Conservation (phyloP, 2,797 vertebrate species). For the Gymnothorax javanicus region DNA sequence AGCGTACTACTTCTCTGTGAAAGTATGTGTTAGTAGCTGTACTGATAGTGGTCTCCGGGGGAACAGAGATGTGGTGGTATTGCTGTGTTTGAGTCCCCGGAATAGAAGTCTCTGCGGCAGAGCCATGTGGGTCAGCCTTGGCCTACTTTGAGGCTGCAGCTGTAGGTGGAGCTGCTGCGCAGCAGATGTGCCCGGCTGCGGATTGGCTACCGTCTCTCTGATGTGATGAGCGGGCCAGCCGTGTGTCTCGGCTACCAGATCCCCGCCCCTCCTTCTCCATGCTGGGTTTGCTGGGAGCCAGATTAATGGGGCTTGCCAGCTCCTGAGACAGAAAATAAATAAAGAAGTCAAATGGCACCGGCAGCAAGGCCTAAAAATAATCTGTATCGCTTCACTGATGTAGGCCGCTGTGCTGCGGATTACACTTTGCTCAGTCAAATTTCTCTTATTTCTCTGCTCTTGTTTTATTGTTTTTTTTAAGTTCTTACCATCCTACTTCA, state of each 20-base stretch:
- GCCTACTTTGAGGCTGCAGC: slow-evolving; percentile 53
- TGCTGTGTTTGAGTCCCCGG: background rate
- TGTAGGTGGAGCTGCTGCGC: slow-evolving; percentile 25
- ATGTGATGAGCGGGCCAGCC: background rate
- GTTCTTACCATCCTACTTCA: background rate
- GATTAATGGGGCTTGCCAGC: background rate
- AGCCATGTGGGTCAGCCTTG: slow-evolving; percentile 61
- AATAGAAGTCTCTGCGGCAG: slow-evolving; percentile 33
- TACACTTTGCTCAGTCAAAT: background rate
- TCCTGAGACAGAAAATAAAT: slow-evolving; percentile 1
- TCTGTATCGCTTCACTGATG: background rate
- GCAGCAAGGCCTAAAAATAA: slow-evolving; percentile 7
- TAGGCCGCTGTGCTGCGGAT: background rate
- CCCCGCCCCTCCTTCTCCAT: slow-evolving; percentile 16
- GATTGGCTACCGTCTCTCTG: slow-evolving; percentile 37
- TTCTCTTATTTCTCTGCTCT: background rate
- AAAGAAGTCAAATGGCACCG: slow-evolving; percentile 7
- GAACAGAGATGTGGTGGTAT: background rate
- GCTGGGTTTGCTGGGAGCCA: slow-evolving; percentile 37
- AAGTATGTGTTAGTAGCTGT: background rate
- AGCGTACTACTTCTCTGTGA: background rate
- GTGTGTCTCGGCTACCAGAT: slow-evolving; percentile 21
- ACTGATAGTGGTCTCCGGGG: slow-evolving; percentile 31
- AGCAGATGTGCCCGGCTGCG: slow-evolving; percentile 41
- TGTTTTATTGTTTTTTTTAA: background rate